phyloP scores from a whole-genome alignment of 2,797 vertebrate species.

The Acomys russatus region DNA sequence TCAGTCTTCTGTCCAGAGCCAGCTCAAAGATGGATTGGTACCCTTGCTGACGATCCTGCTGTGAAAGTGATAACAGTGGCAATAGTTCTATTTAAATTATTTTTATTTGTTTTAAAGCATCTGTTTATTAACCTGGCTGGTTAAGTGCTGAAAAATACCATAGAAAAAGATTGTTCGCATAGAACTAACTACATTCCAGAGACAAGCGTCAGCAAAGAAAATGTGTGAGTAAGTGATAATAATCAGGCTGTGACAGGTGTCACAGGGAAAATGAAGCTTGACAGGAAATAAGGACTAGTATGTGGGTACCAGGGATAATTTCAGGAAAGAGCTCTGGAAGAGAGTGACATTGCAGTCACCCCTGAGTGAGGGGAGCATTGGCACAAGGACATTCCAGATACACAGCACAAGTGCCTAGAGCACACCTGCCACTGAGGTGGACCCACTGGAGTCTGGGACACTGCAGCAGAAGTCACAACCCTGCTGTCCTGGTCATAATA shows the following conservation, averaged over 20 bases:
- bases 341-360: neutral
- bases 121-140: neutral
- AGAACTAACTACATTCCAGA: neutral
- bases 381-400: neutral
- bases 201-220: neutral
- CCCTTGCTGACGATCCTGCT: neutral
- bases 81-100: neutral
- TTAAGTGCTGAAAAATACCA: neutral
- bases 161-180: neutral
- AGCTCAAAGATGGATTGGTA: neutral
- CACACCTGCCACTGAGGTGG: neutral
- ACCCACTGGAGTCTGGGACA: rapidly evolving
- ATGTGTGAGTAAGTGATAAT: too few species aligned
- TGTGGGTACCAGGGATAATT: neutral
- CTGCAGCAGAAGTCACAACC: too few species aligned
- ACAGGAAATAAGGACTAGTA: neutral
- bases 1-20: neutral
- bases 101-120: neutral
- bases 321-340: neutral
- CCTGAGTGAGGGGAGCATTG: neutral
- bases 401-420: neutral
- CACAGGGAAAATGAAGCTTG: neutral
- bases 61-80: neutral
- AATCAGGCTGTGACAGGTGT: neutral
- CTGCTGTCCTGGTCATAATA: rapidly evolving